Evolutionary conservation across 2,888 invertebrate genomes (phyloP).

Genomic region (Phortica okadai): DNA sequence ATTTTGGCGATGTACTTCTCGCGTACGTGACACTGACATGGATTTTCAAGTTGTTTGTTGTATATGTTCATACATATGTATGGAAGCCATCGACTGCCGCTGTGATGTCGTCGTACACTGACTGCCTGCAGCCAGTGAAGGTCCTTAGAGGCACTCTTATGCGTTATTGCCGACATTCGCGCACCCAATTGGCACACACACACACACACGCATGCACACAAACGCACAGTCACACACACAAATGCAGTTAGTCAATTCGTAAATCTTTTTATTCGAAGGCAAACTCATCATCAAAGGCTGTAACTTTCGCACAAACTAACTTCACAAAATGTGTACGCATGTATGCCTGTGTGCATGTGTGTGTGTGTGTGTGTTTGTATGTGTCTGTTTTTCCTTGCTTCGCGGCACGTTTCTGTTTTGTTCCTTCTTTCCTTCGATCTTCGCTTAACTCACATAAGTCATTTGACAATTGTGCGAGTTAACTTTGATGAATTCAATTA

Average conservation of each 20-base stretch:
- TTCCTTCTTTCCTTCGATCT: not conserved
- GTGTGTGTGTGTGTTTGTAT: slow-evolving; percentile 1
- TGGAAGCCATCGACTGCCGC: slow-evolving; percentile 12
- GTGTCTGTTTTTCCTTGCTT: not conserved
- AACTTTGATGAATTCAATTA: slow-evolving; percentile 71
- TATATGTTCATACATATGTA: slow-evolving; percentile 48
- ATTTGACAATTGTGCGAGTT: slow-evolving; percentile 67
- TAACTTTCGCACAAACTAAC: slow-evolving; percentile 62
- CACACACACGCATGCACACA: not conserved
- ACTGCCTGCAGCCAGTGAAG: slow-evolving; percentile 46
- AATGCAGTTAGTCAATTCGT: slow-evolving; percentile 69
- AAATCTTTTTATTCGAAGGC: slow-evolving; percentile 58
- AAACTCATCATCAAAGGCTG: slow-evolving; percentile 57
- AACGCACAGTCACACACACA: slow-evolving; percentile 22
- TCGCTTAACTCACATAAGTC: slow-evolving; percentile 8
- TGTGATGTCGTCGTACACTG: slow-evolving; percentile 30
- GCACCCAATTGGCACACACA: slow-evolving; percentile 14
- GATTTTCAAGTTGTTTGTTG: slow-evolving; percentile 66
- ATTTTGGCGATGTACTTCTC: slow-evolving; percentile 48
- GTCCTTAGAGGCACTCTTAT: slow-evolving; percentile 53
- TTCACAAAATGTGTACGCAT: slow-evolving; percentile 42
- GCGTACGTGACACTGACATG: slow-evolving; percentile 73
- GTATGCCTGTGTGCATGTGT: slow-evolving; percentile 33
- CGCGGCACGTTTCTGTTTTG: slow-evolving; percentile 14
- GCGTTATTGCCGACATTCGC: not conserved